These are phyloP conservation scores for Apis cerana DNA, from an alignment of 1,140 invertebrate genomes.

Conservation along the genomic window DNA sequence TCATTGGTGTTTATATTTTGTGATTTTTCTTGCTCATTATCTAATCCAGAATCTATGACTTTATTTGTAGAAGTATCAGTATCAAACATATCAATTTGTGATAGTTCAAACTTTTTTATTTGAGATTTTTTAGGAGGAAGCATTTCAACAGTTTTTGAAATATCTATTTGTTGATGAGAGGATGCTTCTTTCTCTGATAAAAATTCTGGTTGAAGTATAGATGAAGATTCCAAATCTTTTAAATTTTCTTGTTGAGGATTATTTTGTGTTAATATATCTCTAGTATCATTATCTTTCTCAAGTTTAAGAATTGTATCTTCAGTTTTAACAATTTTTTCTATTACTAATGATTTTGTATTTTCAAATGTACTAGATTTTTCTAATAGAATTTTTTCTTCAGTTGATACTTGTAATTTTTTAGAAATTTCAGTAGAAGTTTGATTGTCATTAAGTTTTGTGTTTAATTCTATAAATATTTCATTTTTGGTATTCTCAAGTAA, in stretches of 20 bases:
- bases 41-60: background rate
- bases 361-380: constrained; percentile 19
- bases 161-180: constrained; percentile 18
- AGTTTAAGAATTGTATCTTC: constrained; percentile 5
- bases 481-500: constrained; percentile 27
- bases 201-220: constrained; percentile 6
- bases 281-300: constrained; percentile 16
- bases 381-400: background rate
- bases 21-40: constrained; percentile 21
- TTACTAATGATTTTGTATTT: background rate
- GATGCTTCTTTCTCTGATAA: constrained; percentile 22
- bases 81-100: constrained; percentile 72
- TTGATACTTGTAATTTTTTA: constrained; percentile 17
- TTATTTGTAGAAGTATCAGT: constrained; percentile 35
- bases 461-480: constrained; percentile 18
- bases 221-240: constrained; percentile 13
- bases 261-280: constrained; percentile 13
- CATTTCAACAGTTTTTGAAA: constrained; percentile 64
- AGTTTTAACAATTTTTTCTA: constrained; percentile 22
- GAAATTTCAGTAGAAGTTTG: constrained; percentile 15
- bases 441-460: constrained; percentile 31
- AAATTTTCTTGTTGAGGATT: constrained; percentile 7
- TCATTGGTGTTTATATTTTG: background rate
- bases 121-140: constrained; percentile 77
- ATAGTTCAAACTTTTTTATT: constrained; percentile 79